Conservation (phyloP, 2,888 invertebrate species). For the Rambutsinella grinnellia region DNA sequence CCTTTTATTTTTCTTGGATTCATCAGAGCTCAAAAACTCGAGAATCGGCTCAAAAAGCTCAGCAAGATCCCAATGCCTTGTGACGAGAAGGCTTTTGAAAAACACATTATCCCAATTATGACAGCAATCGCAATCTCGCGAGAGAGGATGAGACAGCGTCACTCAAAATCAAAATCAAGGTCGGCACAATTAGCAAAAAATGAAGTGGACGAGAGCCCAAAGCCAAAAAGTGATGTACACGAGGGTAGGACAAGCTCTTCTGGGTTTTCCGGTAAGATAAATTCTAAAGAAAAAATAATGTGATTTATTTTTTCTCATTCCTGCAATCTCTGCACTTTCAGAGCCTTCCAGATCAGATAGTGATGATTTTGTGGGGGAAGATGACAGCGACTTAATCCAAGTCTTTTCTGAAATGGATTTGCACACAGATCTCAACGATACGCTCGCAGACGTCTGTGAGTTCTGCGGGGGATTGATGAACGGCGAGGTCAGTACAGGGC, state of each 20-base stretch:
- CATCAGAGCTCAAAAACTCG: conserved; percentile 27
- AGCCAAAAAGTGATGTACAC: too few species aligned
- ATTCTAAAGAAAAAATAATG: too few species aligned
- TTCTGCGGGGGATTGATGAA: conserved; percentile 18
- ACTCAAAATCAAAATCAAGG: neutral
- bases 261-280: conserved; percentile 14
- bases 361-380: too few species aligned
- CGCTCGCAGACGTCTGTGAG: conserved; percentile 29
- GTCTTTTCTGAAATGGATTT: conserved; percentile 16
- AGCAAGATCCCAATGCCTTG: conserved; percentile 28
- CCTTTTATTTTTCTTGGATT: too few species aligned
- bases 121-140: conserved; percentile 13
- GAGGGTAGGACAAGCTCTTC: too few species aligned
- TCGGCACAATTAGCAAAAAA: too few species aligned
- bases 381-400: conserved; percentile 18
- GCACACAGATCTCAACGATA: conserved; percentile 7
- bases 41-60: conserved; percentile 13
- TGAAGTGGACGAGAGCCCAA: too few species aligned
- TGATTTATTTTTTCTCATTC: too few species aligned
- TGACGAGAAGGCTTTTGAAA: conserved; percentile 7
- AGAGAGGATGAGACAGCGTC: neutral
- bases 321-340: too few species aligned
- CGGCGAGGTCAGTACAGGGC: neutral
- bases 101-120: conserved; percentile 25
- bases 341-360: too few species aligned